Base-by-base conservation (phyloP, 2,797 vertebrate species). In the Allobates femoralis region DNA sequence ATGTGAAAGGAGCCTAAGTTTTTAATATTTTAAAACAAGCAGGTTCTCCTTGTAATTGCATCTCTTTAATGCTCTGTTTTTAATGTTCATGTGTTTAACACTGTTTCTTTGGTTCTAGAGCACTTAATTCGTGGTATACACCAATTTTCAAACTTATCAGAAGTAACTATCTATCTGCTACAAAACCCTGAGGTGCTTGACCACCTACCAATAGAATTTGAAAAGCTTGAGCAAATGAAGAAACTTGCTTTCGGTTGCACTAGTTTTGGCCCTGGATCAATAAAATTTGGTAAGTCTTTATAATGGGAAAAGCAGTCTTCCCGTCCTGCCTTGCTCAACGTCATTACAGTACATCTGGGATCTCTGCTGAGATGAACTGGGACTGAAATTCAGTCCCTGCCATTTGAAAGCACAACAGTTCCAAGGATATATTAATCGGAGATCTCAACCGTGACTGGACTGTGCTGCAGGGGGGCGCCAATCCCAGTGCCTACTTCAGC, bases 261-360 rank as follows among this genome's bases (percentile, higher is more conserved):
- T 62, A 34, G 46, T 37, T 67, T 32, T 77, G 28, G 56, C 21
- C 26, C 21, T 30, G 41, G 73, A 37, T 76, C 83, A 67, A 34
- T 30, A 78, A 85, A 71, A 53, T 85, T 85, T 78, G 74, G 83
- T 85, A 67, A 78, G 83, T 51, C 21, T 11, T 21, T 7, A 21
- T 30, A 19, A 26, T 46, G 10, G 34, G 21, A 69, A 21, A 69
- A 8, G 8, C 19, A 19, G 2, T 6, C 16, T 0, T 34, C 5
- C 2, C 18, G 3, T 30, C 12, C 14, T 6, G 18, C 30, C 5
- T 4, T 41, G 37, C 37, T 41, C 37, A 41, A 5, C 37, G 10
- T 41, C 7, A 46, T 19, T 67, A 67, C 64, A 67, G 2, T 18
- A 34, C 1, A 18, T 19, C 5, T 5, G 19, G 15, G 62, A 4